Conservation (phyloP, 2,888 invertebrate genomes). For the Colletes collaris region DNA sequence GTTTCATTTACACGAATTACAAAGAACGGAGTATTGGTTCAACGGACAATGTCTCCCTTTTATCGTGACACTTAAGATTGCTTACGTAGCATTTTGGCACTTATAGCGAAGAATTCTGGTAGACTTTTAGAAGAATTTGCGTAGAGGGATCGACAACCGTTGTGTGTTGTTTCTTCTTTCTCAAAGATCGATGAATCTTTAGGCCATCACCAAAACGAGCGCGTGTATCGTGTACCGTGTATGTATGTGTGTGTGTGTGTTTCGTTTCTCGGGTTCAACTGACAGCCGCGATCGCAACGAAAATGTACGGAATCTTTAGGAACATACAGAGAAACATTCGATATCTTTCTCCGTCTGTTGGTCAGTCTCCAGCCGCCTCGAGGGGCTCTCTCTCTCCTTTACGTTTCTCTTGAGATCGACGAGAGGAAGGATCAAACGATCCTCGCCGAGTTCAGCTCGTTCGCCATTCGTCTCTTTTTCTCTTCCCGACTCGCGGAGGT, state of each 20-base stretch:
- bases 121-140: conserved; percentile 20
- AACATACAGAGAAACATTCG: conserved; percentile 56
- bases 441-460: conserved; percentile 6
- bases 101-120: conserved; percentile 56
- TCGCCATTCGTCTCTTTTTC: conserved; percentile 5
- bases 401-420: conserved; percentile 8
- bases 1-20: conserved; percentile 56
- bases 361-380: conserved; percentile 53
- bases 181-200: conserved; percentile 29
- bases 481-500: conserved; percentile 10
- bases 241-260: background rate
- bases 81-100: conserved; percentile 68
- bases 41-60: conserved; percentile 28
- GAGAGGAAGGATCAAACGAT: conserved; percentile 22
- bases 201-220: conserved; percentile 46
- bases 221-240: background rate
- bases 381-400: conserved; percentile 37
- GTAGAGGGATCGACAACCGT: background rate
- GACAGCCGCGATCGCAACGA: conserved; percentile 9
- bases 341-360: conserved; percentile 34
- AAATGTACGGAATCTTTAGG: conserved; percentile 55
- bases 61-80: conserved; percentile 48
- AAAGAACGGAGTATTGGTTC: conserved; percentile 61
- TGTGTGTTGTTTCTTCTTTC: background rate
- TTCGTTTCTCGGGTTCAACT: background rate